A percentile compares a stretch with the other conserved stretches of the same genome.
These are phyloP conservation scores for Sus scrofa DNA, from an alignment of 2,113 vertebrate species.

Conservation along the genomic window T2T-Sscrofa CM000812.6:138666501-138667000, in stretches of 20 bases:
- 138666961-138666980: too few relatives aligned
- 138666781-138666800: background rate
- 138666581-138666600: background rate
- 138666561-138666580: background rate
- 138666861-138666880: too few relatives aligned
- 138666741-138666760: background rate
- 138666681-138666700: conserved; percentile 49
- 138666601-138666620: conserved; percentile 19
- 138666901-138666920: too few relatives aligned
- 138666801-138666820: background rate
- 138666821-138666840: background rate
- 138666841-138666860: background rate
- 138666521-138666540: background rate
- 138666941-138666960: too few relatives aligned
- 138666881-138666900: too few relatives aligned
- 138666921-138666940: too few relatives aligned
- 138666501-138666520: background rate
- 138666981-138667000: too few relatives aligned
- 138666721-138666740: background rate
- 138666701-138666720: background rate
- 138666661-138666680: conserved; percentile 7
- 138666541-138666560: background rate
- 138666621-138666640: background rate
- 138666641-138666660: conserved; percentile 1
- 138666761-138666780: background rate